phyloP scores from a whole-genome alignment of 2,113 vertebrate species.

The Pogona vitticeps region DNA sequence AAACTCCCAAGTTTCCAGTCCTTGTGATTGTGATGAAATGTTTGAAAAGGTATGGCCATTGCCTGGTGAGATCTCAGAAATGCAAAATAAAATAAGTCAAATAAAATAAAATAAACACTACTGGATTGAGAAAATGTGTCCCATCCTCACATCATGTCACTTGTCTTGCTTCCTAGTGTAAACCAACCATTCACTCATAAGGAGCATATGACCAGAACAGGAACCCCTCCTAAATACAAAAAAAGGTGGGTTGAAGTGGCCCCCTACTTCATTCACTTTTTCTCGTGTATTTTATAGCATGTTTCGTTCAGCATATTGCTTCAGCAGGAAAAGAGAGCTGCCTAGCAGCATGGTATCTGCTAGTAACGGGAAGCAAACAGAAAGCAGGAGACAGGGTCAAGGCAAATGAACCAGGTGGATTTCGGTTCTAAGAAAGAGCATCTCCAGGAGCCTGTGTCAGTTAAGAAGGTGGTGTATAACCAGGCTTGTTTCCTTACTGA shows the following conservation, averaged over 20 bases:
- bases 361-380: not conserved
- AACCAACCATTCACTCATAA: no score
- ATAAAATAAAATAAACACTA: no score
- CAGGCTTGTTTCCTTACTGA: no score
- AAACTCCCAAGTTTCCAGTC: not conserved
- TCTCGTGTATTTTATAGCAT: not conserved
- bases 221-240: no score
- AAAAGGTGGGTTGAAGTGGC: no score
- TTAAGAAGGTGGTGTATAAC: no score
- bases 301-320: not conserved
- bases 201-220: no score
- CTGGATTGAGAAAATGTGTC: not conserved
- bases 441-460: not conserved
- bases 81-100: no score
- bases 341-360: not conserved
- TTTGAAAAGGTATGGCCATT: not conserved
- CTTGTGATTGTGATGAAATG: no score
- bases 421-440: conserved; percentile 1
- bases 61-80: not conserved
- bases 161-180: not conserved
- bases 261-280: not conserved
- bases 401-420: no score
- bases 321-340: not conserved
- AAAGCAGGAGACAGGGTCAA: not conserved
- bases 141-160: not conserved